phyloP scores from a whole-genome alignment of 92 coral and sea anemone species.

The Micromussa lordhowensis region DNA sequence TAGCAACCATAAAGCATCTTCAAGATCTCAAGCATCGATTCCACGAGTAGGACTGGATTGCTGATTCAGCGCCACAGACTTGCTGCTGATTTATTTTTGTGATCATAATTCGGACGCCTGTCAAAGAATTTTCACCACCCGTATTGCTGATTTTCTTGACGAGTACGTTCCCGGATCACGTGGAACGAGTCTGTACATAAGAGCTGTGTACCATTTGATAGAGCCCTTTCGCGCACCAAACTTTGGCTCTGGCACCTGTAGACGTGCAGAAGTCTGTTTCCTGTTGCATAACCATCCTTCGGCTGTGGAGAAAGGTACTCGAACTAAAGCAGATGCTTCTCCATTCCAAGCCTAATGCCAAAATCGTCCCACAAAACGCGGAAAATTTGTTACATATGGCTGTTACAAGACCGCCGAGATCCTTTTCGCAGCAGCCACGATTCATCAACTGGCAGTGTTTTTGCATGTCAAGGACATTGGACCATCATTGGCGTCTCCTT shows the following conservation, averaged over 20 bases:
- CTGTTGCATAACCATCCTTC: conserved; percentile 58
- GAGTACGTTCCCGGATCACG: conserved; percentile 47
- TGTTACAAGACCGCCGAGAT: conserved; percentile 55
- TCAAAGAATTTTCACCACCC: conserved; percentile 28
- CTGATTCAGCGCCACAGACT: conserved; percentile 54
- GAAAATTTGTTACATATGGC: conserved; percentile 46
- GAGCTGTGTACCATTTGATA: conserved; percentile 49
- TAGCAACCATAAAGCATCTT: conserved; percentile 50
- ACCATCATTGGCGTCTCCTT: conserved; percentile 8
- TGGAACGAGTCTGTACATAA: conserved; percentile 59
- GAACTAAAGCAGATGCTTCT: conserved; percentile 51
- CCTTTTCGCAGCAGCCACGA: conserved; percentile 54
- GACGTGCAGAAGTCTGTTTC: conserved; percentile 49
- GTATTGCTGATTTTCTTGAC: conserved; percentile 43
- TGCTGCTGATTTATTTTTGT: conserved; percentile 49
- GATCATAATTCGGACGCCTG: conserved; percentile 61
- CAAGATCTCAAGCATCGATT: conserved; percentile 54
- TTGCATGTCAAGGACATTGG: too few relatives aligned
- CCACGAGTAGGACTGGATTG: conserved; percentile 42
- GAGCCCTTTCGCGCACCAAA: conserved; percentile 49
- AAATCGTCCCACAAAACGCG: conserved; percentile 41
- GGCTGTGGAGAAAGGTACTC: conserved; percentile 52
- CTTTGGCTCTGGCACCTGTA: conserved; percentile 49
- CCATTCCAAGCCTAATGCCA: conserved; percentile 41
- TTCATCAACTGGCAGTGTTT: conserved; percentile 65